Evolutionary conservation across 2,888 invertebrate genomes (phyloP).

Genomic region (Theodoxus fluviatilis): DNA sequence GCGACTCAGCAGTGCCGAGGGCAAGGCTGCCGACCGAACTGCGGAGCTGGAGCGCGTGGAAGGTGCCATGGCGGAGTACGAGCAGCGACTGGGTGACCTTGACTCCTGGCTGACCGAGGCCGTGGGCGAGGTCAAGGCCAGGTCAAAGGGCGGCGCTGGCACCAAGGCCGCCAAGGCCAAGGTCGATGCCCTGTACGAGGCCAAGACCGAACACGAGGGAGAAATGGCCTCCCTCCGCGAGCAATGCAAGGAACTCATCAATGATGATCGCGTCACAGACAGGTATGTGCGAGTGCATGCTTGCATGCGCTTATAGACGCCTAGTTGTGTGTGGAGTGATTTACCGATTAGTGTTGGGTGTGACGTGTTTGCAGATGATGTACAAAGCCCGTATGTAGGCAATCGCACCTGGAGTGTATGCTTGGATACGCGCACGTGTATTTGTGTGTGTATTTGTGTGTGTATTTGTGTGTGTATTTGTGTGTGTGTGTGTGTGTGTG

Average conservation of each 20-base stretch:
- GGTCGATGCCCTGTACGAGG: constrained; percentile 55
- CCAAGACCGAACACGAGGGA: constrained; percentile 54
- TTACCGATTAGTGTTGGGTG: too few relatives aligned
- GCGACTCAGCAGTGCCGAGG: constrained; percentile 44
- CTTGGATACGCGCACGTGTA: too few relatives aligned
- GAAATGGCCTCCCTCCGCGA: constrained; percentile 54
- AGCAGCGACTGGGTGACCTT: constrained; percentile 45
- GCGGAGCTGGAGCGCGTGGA: constrained; percentile 49
- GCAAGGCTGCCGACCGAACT: constrained; percentile 43
- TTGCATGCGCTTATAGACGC: too few relatives aligned
- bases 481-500: too few relatives aligned
- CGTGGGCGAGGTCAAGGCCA: constrained; percentile 50
- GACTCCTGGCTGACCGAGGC: constrained; percentile 58
- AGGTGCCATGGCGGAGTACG: constrained; percentile 43
- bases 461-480: too few relatives aligned
- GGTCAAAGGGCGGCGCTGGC: constrained; percentile 45
- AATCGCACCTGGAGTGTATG: too few relatives aligned
- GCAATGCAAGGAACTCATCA: constrained; percentile 48
- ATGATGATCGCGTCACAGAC: constrained; percentile 44
- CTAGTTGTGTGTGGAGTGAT: too few relatives aligned
- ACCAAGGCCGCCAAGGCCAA: constrained; percentile 51
- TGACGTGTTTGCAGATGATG: too few relatives aligned
- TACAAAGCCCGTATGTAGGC: too few relatives aligned
- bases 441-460: too few relatives aligned
- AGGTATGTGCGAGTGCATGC: too few relatives aligned